Percentiles rank a stretch among this genome's conserved stretches.
Evolutionary conservation across 2,113 vertebrate species (phyloP).

Genomic region (Rousettus leschenaultii): DNA sequence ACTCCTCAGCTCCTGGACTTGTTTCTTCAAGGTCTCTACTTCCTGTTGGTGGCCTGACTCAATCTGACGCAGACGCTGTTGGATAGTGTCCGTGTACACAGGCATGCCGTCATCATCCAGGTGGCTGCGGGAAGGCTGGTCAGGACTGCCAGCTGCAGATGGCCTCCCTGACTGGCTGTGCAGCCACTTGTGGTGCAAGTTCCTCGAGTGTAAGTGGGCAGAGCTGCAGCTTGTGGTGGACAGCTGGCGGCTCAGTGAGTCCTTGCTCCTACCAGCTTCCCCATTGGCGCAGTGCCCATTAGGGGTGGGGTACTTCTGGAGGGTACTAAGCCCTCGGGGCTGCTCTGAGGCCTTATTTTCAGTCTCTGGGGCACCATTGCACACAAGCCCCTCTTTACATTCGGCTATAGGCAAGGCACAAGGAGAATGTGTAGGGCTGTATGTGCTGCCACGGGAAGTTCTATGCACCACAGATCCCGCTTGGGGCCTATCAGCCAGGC

Average conservation of each 20-base stretch:
- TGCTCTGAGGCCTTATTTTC: constrained; percentile 81
- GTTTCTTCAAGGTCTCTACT: constrained; percentile 96
- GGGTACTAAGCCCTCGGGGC: not conserved
- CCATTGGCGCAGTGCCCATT: constrained; percentile 84
- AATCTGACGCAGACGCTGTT: constrained; percentile 96
- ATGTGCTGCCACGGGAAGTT: constrained; percentile 84
- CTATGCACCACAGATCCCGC: constrained; percentile 78
- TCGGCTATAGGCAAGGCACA: constrained; percentile 91
- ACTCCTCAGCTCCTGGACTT: constrained; percentile 95
- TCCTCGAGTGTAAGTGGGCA: constrained; percentile 82
- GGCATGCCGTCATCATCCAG: constrained; percentile 95
- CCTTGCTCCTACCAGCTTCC: constrained; percentile 78
- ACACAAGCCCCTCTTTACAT: constrained; percentile 85
- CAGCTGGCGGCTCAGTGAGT: constrained; percentile 88
- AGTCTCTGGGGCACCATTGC: constrained; percentile 85
- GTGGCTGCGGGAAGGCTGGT: constrained; percentile 91
- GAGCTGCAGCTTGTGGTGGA: constrained; percentile 88
- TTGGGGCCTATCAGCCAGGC: constrained; percentile 72
- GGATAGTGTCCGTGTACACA: constrained; percentile 91
- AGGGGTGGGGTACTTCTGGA: constrained; percentile 64
- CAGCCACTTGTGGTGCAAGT: constrained; percentile 88
- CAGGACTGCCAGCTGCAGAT: constrained; percentile 84
- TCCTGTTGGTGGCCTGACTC: constrained; percentile 95
- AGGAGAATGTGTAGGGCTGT: constrained; percentile 80
- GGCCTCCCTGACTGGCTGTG: constrained; percentile 76